Conservation (phyloP, 2,113 vertebrate species). For the Merops nubicus region DNA sequence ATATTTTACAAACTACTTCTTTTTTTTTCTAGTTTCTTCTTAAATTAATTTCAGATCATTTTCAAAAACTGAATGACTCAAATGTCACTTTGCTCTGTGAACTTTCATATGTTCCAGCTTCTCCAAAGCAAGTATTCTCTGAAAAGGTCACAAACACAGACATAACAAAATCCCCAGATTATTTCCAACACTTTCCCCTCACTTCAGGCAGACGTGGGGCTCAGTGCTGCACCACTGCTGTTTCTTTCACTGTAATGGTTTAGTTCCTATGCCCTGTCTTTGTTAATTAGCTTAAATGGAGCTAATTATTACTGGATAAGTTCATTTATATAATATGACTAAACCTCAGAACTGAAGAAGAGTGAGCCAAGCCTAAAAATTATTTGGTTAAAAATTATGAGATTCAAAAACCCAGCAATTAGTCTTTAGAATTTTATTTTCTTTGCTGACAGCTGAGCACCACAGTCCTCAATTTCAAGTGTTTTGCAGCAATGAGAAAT, state of each 20-base stretch:
- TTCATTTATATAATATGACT: not conserved
- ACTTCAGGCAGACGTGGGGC: not conserved
- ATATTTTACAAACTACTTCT: not conserved
- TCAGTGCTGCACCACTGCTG: not conserved
- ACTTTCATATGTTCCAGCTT: not conserved
- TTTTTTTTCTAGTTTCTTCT: not conserved
- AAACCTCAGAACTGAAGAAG: not conserved
- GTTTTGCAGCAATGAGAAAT: not conserved
- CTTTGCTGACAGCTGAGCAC: not conserved
- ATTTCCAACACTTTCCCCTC: not conserved
- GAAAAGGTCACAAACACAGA: not conserved
- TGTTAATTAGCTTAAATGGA: not conserved
- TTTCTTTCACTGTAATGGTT: not conserved
- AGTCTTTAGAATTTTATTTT: not conserved
- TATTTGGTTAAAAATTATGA: not conserved
- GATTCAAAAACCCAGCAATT: not conserved
- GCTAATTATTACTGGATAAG: not conserved
- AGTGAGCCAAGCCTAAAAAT: not conserved
- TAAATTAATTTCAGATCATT: not conserved
- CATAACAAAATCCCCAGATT: not conserved
- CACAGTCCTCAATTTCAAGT: not conserved
- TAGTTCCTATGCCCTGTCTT: not conserved
- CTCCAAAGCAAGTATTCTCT: not conserved
- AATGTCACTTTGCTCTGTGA: slow-evolving; percentile 10
- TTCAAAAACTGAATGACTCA: not conserved